Conservation (phyloP, 2,888 invertebrate species). For the Drosophila multiciliata region DNA sequence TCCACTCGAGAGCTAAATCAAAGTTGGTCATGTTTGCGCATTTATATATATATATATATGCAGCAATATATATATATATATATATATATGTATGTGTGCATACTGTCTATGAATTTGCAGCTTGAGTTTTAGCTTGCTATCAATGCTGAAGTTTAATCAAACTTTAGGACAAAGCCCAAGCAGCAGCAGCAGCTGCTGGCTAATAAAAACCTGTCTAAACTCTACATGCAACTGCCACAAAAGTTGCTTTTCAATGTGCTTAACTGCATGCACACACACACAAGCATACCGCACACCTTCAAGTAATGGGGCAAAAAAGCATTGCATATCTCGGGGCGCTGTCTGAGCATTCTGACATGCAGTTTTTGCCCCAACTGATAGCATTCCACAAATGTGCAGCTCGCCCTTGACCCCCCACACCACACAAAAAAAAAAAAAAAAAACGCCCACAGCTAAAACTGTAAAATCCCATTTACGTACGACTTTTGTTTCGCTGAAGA, state of each 20-base stretch:
- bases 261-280: conserved; percentile 24
- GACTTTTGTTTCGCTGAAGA: neutral
- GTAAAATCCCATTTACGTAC: conserved; percentile 41
- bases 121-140: conserved; percentile 45
- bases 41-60: conserved; percentile 25
- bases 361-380: conserved; percentile 3
- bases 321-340: conserved; percentile 64
- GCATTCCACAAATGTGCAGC: conserved; percentile 16
- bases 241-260: conserved; percentile 44
- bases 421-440: neutral
- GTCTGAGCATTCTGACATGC: conserved; percentile 29
- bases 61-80: neutral
- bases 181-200: conserved; percentile 32
- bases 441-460: neutral
- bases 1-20: conserved; percentile 53
- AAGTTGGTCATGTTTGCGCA: conserved; percentile 53
- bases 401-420: conserved; percentile 18
- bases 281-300: conserved; percentile 34
- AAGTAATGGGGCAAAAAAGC: conserved; percentile 25
- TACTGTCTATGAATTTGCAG: conserved; percentile 46
- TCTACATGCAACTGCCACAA: conserved; percentile 51
- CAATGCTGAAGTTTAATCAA: conserved; percentile 67
- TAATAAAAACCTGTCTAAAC: conserved; percentile 57
- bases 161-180: conserved; percentile 45
- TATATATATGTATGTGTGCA: conserved; percentile 6